Evolutionary conservation across 2,888 invertebrate genomes (phyloP), one percentile per base, ranked within the genome.

Genomic region (Aplocera efformata): DNA sequence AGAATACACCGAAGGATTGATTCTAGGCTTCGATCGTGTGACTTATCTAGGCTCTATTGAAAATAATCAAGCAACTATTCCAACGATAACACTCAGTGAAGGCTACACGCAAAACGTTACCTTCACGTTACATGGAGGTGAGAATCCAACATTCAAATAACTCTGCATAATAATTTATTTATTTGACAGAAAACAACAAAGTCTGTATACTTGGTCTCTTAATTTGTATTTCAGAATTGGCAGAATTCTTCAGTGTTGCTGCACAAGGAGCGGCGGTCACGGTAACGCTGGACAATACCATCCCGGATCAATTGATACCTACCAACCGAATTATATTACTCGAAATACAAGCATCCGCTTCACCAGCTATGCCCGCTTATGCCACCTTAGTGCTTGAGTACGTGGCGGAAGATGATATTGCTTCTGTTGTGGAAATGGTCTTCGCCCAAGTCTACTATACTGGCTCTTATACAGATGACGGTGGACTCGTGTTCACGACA

Each of bases 81-180:
- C 50, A 8, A 41, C 58, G 1, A 67, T 69, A 13, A 48, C 48
- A 10, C 56, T 69, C 5, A 48, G 28, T 4, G 53, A 61, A 34
- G 69, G 67, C 23, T 63, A 55, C 36, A 48, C 44, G 1, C 5
- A 43, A 7, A 44, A 48, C 24, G 63, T 69, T 1, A n/a, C 36
- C 3, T 64, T 66, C 24, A 26, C 42, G 3, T 28, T 69, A 34
- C 43, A 43, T 7, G 64, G 67, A 55, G 62, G 64, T 64, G 52
- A 42, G 28, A 30, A 7, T 36, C 25, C 10, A 32, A 25, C 2
- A 2, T 3, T 5, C 2, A 17, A 17, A 5, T 17, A 2, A 17
- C 13, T 5, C 13, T n/a, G n/a, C n/a, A n/a, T n/a, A n/a, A n/a
- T n/a, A n/a, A n/a, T n/a, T n/a, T n/a, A n/a, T n/a, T n/a, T n/a